A percentile compares a stretch with the other conserved stretches of the same genome.
Evolutionary conservation across 2,797 vertebrate genomes (phyloP).

Genomic region (Huso huso): DNA sequence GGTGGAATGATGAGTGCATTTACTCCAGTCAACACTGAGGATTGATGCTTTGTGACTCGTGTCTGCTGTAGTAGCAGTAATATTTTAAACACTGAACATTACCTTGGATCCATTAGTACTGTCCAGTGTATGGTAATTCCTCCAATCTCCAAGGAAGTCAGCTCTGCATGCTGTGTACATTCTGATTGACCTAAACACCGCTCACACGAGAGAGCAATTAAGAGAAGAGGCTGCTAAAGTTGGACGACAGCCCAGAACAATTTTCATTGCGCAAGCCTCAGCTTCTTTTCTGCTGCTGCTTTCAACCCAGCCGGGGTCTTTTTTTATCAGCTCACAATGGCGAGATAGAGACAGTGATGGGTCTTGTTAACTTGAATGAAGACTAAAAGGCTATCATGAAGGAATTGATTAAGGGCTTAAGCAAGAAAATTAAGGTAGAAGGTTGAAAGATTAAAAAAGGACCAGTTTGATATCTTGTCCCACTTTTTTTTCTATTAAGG

Average conservation of each 20-base stretch:
- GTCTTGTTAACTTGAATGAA: neutral
- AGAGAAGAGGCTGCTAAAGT: neutral
- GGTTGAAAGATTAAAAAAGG: neutral
- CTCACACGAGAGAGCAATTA: conserved; percentile 17
- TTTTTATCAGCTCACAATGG: neutral
- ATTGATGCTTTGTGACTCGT: neutral
- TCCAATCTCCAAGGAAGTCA: conserved; percentile 2
- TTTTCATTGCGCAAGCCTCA: neutral
- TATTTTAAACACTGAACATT: conserved; percentile 3
- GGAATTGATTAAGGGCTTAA: neutral
- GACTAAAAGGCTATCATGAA: neutral
- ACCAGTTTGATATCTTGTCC: no score
- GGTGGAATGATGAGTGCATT: neutral
- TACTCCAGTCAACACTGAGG: neutral
- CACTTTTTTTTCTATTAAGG: no score
- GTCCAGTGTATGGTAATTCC: conserved; percentile 2
- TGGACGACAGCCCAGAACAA: conserved; percentile 12
- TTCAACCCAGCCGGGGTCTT: neutral
- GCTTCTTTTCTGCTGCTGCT: neutral
- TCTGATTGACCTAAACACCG: neutral
- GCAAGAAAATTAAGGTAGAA: neutral
- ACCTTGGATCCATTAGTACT: conserved; percentile 9
- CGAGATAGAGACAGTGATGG: neutral
- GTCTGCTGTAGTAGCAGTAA: neutral
- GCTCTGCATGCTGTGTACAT: neutral